These are phyloP conservation scores for Conus betulinus DNA, from an alignment of 1,140 invertebrate species.

Conservation along the genomic window DNA sequence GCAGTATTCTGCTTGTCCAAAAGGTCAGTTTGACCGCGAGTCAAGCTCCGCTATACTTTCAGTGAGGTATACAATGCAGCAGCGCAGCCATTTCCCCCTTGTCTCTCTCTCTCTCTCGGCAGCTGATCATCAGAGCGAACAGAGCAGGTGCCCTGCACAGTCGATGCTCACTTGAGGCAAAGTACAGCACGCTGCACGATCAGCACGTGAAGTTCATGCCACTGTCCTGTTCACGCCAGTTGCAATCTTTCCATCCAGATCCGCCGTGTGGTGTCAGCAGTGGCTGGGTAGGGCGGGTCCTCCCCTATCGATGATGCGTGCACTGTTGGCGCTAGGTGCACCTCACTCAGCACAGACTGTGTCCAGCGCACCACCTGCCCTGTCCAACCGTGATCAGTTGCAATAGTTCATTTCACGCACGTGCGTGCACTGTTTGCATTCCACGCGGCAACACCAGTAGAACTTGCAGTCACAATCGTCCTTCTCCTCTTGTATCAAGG, in stretches of 20 bases:
- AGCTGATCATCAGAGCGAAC: no score
- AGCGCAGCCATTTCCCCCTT: no score
- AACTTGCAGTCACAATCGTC: constrained; percentile 96
- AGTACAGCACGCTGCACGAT: not conserved
- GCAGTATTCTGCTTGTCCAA: no score
- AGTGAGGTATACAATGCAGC: no score
- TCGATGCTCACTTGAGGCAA: no score
- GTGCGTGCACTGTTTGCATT: constrained; percentile 89
- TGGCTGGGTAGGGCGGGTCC: not conserved
- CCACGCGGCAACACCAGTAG: constrained; percentile 94
- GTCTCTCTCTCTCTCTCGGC: no score
- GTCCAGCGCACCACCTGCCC: no score
- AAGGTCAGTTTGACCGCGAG: no score
- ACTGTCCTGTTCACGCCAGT: not conserved
- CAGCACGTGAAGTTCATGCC: not conserved
- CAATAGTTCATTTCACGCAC: constrained; percentile 89
- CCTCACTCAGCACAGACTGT: not conserved
- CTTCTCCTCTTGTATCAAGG: constrained; percentile 87
- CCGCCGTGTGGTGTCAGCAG: no score
- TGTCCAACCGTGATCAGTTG: constrained; percentile 79
- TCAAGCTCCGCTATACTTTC: no score
- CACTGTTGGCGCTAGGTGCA: not conserved
- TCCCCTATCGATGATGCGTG: no score
- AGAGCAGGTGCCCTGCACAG: no score
- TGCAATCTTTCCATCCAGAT: not conserved